These are phyloP conservation scores for Vultur gryphus DNA, from an alignment of 2,797 vertebrate species.

Conservation along the genomic window DNA sequence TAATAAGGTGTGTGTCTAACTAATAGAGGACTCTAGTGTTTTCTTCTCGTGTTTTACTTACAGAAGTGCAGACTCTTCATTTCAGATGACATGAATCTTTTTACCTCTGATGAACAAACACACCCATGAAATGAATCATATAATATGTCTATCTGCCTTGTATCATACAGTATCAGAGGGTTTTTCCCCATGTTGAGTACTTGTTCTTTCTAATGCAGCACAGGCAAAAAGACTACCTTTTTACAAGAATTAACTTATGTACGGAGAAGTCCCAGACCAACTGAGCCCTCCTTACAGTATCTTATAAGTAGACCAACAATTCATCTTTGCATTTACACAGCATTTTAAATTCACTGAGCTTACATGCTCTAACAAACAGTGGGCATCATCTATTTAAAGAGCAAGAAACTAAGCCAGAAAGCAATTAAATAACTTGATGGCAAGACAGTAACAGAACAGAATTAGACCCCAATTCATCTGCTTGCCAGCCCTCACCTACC, in stretches of 20 bases:
- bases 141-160: not conserved
- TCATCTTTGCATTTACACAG: not conserved
- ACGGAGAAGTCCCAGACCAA: not conserved
- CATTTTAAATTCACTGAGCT: not conserved
- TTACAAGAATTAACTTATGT: not conserved
- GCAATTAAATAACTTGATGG: not conserved
- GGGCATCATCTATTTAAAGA: not conserved
- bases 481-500: not conserved
- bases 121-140: fast-evolving
- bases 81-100: not conserved
- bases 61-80: not conserved
- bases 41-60: not conserved
- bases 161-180: not conserved
- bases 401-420: not conserved
- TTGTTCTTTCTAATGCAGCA: not conserved
- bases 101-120: not conserved
- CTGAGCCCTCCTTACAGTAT: not conserved
- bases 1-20: not conserved
- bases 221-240: not conserved
- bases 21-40: not conserved
- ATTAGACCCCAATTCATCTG: not conserved
- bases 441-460: not conserved
- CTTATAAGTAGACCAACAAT: not conserved
- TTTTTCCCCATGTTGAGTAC: not conserved
- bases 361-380: not conserved